Conservation (phyloP, 1,140 invertebrate genomes). For the Macrotrachela quadricornifera region DNA sequence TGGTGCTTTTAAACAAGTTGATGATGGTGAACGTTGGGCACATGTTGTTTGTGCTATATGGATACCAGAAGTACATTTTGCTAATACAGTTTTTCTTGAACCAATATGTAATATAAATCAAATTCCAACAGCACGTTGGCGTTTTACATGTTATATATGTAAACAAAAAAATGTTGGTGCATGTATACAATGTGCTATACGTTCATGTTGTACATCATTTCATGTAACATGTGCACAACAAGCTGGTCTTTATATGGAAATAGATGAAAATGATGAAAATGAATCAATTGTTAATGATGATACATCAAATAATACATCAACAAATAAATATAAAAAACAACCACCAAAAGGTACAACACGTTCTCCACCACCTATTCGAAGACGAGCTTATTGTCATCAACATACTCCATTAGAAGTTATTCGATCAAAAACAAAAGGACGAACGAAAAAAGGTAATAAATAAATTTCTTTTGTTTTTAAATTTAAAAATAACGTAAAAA, state of each 20-base stretch:
- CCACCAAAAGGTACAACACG: neutral
- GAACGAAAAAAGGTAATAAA: no score
- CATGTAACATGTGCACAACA: constrained; percentile 96
- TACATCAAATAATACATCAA: no score
- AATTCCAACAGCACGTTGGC: constrained; percentile 80
- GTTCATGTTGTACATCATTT: constrained; percentile 85
- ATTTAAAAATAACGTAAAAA: no score
- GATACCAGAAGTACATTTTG: constrained; percentile 95
- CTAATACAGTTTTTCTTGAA: constrained; percentile 68
- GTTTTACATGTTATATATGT: constrained; percentile 81
- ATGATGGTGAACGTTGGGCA: constrained; percentile 68
- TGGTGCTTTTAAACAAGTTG: constrained; percentile 94
- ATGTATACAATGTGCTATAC: constrained; percentile 91
- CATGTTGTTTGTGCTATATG: constrained; percentile 95
- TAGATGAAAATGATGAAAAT: constrained; percentile 42
- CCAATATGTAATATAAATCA: constrained; percentile 86
- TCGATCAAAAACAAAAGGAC: no score
- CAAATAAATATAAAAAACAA: no score
- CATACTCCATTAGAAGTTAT: constrained; percentile 47
- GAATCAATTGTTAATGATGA: constrained; percentile 15
- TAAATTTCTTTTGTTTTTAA: no score
- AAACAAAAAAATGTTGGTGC: constrained; percentile 77
- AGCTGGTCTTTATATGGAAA: constrained; percentile 79
- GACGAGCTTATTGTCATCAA: constrained; percentile 80
- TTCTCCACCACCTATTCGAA: constrained; percentile 42